phyloP scores from a whole-genome alignment of 2,888 invertebrate species.

The Acrobasis suavella region DNA sequence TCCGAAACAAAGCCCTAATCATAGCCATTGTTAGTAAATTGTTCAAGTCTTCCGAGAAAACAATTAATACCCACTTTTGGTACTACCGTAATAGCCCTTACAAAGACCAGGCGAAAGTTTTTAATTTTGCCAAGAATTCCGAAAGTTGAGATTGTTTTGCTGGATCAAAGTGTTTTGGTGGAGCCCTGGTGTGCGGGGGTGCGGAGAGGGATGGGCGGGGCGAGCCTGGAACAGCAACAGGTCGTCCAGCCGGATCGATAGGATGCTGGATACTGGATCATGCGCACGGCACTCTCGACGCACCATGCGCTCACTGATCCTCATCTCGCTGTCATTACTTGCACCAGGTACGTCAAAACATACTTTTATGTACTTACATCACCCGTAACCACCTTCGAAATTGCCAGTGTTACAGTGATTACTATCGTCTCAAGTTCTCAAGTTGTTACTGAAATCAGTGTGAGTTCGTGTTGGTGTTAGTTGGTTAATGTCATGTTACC shows the following conservation, averaged over 20 bases:
- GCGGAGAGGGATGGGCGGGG: constrained; percentile 48
- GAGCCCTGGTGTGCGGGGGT: constrained; percentile 40
- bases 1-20: neutral
- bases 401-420: neutral
- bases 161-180: constrained; percentile 62
- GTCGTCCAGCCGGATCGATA: constrained; percentile 71
- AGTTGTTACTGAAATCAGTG: neutral
- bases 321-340: constrained; percentile 65
- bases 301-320: constrained; percentile 71
- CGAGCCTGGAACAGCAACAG: constrained; percentile 68
- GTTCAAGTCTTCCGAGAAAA: constrained; percentile 28
- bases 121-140: constrained; percentile 70
- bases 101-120: constrained; percentile 51
- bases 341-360: constrained; percentile 68
- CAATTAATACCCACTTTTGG: constrained; percentile 42
- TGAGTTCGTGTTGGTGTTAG: constrained; percentile 11
- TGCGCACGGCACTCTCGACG: constrained; percentile 61
- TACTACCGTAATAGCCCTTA: constrained; percentile 32
- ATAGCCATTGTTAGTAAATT: neutral
- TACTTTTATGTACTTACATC: constrained; percentile 21
- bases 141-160: constrained; percentile 75
- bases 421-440: neutral
- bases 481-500: constrained; percentile 26
- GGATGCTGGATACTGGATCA: constrained; percentile 64
- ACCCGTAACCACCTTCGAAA: constrained; percentile 1